Percentiles rank a stretch among this genome's conserved stretches.
These are phyloP conservation scores for Zaprionus inermis DNA, from an alignment of 1,140 invertebrate species.

Conservation along the genomic window DNA sequence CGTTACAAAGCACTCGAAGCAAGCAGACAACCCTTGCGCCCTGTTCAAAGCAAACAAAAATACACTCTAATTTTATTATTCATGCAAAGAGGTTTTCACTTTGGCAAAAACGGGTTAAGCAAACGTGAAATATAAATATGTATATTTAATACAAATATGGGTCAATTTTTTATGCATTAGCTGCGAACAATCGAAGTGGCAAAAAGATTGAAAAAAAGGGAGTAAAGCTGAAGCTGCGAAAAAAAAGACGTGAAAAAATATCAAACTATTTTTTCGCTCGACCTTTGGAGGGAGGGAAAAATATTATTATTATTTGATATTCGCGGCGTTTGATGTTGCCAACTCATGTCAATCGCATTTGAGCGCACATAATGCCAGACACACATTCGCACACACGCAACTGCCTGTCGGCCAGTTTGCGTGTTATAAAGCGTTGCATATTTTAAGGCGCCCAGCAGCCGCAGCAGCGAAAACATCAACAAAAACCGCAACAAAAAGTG, in stretches of 20 bases:
- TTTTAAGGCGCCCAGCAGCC: constrained; percentile 57
- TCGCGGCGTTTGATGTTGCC: constrained; percentile 24
- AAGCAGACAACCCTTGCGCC: neutral
- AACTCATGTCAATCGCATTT: constrained; percentile 68
- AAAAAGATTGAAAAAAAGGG: constrained; percentile 10
- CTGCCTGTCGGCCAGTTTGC: constrained; percentile 21
- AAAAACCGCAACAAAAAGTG: constrained; percentile 6
- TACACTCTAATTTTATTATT: constrained; percentile 49
- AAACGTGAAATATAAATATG: constrained; percentile 73
- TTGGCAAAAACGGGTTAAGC: constrained; percentile 51
- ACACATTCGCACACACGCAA: neutral
- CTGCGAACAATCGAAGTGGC: constrained; percentile 13
- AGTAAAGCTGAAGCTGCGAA: neutral
- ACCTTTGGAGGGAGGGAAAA: neutral
- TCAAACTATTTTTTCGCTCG: neutral
- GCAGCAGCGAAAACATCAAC: constrained; percentile 7
- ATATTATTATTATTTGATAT: constrained; percentile 32
- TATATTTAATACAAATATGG: constrained; percentile 73
- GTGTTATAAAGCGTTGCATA: constrained; percentile 72
- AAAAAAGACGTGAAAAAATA: constrained; percentile 9
- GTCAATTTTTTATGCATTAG: constrained; percentile 78
- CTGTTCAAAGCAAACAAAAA: constrained; percentile 15
- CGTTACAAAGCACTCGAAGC: neutral
- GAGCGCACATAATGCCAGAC: constrained; percentile 68
- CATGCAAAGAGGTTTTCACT: constrained; percentile 55